Percentiles rank a stretch among this genome's conserved stretches.
Conservation (phyloP, 2,113 vertebrate genomes). For the Macaca mulatta region DNA sequence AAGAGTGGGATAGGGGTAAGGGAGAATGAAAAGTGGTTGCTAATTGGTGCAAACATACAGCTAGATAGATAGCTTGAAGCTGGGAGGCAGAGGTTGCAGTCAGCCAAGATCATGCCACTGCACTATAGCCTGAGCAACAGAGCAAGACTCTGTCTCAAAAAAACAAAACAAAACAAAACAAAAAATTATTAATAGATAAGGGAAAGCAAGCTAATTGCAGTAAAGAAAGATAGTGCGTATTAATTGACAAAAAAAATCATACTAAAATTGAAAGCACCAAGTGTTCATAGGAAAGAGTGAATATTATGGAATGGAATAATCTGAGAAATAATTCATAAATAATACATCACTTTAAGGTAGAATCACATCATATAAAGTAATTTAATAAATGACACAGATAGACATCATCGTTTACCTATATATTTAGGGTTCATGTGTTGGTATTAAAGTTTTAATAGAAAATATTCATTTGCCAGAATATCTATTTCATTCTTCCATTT, state of each 20-base stretch:
- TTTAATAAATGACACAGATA: neutral
- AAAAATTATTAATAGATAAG: neutral
- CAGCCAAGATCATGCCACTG: too few species aligned
- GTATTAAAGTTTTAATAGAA: neutral
- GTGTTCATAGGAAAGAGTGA: neutral
- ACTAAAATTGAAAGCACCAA: neutral
- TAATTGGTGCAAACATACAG: too few species aligned
- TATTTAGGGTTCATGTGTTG: neutral
- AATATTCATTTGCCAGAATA: neutral
- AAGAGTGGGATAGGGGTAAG: too few species aligned
- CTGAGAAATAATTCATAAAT: neutral
- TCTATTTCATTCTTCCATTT: neutral
- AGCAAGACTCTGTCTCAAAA: too few species aligned
- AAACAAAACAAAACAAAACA: neutral
- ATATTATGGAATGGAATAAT: neutral
- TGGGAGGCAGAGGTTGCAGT: too few species aligned
- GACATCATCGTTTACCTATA: neutral
- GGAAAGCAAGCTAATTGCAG: neutral
- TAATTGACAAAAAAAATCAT: neutral
- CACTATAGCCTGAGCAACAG: too few species aligned
- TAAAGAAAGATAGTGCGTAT: neutral
- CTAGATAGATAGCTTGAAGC: too few species aligned
- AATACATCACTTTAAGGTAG: neutral
- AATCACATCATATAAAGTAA: neutral
- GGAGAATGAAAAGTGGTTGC: too few species aligned